Base-by-base conservation (phyloP, 2,113 vertebrate species). In the Aegotheles bennettii region DNA sequence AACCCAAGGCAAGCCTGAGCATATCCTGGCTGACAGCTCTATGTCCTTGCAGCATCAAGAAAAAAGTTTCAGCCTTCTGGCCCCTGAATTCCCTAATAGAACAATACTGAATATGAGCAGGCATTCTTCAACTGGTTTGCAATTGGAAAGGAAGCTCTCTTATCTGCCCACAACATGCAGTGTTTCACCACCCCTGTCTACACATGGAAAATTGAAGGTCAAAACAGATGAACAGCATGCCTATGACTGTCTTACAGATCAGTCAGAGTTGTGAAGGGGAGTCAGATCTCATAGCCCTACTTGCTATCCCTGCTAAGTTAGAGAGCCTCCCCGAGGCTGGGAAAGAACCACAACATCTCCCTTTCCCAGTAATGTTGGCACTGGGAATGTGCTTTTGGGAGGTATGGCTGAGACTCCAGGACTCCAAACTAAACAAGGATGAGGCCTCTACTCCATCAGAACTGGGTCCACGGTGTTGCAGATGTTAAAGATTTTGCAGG, bases 11-110 rank as follows among this genome's bases (percentile, higher is more conserved):
- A 78, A 86, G 56, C 48, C 74, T 83, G 59, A 82, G 45, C 65
- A 42, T 63, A 89, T 82, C 35, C 65, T 89, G 86, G 56, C 77
- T 94, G 85, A 86, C 71, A 86, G 71, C 20, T 86, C n/a, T 1
- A 3, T 35, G 59, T 93, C 69, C 68, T 95, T 91, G 65, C 51
- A 95, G 45, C 16, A 71, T 63, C 40, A 90, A 56, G 59, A 89
- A 93, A 73, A 93, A 84, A 23, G 21, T 67, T 89, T 86, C 63
- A 94, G 78, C 68, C 43, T 94, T 95, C 81, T 48, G 36, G 71
- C n/a, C 75, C 50, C 53, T 0, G 0, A 90, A 87, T 87, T 86
- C 71, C 90, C 54, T 88, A 74, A 48, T 2, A 80, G 53, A 93
- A 82, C 70, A 93, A 73, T 29, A 54, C 4, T 25, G 36, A 76